Conservation (phyloP, 1,140 invertebrate genomes). For the Leptinotarsa defecta region DNA sequence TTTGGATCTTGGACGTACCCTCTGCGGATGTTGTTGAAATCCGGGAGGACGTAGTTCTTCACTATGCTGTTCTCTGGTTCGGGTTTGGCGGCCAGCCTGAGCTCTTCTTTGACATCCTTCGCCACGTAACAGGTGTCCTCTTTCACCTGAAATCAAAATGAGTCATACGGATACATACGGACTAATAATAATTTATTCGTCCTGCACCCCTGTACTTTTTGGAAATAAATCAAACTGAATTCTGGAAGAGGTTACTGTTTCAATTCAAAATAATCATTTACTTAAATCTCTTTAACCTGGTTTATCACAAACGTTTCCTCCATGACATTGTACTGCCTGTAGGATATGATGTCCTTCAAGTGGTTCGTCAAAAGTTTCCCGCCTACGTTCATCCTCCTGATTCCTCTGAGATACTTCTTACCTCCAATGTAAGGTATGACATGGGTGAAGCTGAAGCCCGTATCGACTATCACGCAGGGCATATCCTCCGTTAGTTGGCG, state of each 20-base stretch:
- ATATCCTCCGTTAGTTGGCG: conserved; percentile 34
- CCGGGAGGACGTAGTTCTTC: conserved; percentile 90
- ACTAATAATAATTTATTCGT: no score
- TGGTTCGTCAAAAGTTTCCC: conserved; percentile 98
- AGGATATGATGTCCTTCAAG: conserved; percentile 96
- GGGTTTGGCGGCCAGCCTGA: conserved; percentile 75
- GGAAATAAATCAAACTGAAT: no score
- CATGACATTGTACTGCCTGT: conserved; percentile 96
- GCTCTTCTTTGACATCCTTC: conserved; percentile 81
- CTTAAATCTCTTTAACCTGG: conserved; percentile 65
- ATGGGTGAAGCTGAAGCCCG: conserved; percentile 81
- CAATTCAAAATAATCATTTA: no score
- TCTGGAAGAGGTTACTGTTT: no score
- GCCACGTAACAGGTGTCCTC: conserved; percentile 97
- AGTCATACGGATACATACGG: no score
- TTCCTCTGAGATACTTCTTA: conserved; percentile 73
- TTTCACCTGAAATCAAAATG: conserved; percentile 61
- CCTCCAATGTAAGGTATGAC: conserved; percentile 94
- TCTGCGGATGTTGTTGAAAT: conserved; percentile 64
- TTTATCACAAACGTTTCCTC: conserved; percentile 99
- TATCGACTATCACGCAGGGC: conserved; percentile 85
- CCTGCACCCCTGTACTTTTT: no score
- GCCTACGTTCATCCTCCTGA: conserved; percentile 89
- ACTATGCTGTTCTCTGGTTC: conserved; percentile 65
- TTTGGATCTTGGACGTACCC: conserved; percentile 56